Percentiles rank a stretch among this genome's conserved stretches.
Evolutionary conservation across 2,888 invertebrate species (phyloP).

Genomic region (Eupithecia insigniata): DNA sequence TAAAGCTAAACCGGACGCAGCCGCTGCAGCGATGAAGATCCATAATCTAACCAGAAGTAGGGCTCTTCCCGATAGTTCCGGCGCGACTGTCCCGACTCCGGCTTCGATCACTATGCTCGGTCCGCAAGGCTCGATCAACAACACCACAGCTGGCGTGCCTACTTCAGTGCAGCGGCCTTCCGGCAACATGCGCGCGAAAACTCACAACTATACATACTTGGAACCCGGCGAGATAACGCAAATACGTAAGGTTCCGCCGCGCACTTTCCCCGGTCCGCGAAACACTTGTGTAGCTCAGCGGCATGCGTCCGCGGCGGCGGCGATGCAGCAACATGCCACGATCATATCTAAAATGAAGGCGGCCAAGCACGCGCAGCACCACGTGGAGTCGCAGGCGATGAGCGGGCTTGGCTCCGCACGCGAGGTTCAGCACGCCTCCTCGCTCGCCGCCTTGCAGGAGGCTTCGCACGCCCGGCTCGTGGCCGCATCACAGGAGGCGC

Average conservation of each 20-base stretch:
- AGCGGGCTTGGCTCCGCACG: constrained; percentile 3
- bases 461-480: constrained; percentile 24
- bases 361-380: constrained; percentile 25
- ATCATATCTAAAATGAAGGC: constrained; percentile 15
- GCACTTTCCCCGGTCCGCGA: constrained; percentile 38
- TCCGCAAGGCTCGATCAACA: constrained; percentile 4
- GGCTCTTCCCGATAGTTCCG: neutral
- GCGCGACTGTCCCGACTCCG: neutral
- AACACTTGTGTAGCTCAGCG: constrained; percentile 23
- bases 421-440: constrained; percentile 19
- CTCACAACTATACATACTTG: constrained; percentile 13
- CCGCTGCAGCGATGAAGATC: neutral
- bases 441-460: constrained; percentile 26
- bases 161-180: constrained; percentile 11
- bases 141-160: constrained; percentile 1
- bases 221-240: constrained; percentile 31
- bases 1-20: neutral
- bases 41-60: constrained; percentile 17
- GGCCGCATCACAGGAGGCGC: constrained; percentile 14
- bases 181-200: constrained; percentile 8
- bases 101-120: constrained; percentile 19
- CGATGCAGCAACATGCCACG: neutral
- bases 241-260: constrained; percentile 16
- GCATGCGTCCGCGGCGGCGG: constrained; percentile 7
- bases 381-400: constrained; percentile 23